These are phyloP conservation scores for Hippocampus kuda DNA, from an alignment of 2,797 vertebrate genomes.

Conservation along the genomic window DNA sequence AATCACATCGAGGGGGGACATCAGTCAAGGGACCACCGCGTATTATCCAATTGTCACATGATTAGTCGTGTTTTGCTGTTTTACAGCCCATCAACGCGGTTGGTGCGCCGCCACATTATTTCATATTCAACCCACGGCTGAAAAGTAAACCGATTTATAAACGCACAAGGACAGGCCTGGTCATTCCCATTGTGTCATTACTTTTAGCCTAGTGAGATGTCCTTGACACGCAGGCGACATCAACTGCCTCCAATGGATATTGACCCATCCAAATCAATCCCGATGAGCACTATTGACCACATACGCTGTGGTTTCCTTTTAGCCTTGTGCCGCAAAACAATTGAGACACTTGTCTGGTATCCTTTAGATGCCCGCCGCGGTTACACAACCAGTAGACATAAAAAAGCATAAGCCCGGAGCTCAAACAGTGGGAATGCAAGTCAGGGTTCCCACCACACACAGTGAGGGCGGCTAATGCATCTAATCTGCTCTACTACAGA, in stretches of 20 bases:
- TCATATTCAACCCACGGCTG: background rate
- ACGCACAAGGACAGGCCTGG: no score
- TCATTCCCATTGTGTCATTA: background rate
- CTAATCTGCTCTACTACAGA: slow-evolving; percentile 52
- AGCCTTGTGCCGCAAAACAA: background rate
- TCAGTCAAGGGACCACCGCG: background rate
- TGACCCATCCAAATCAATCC: slow-evolving; percentile 13
- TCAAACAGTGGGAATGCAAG: slow-evolving; percentile 29
- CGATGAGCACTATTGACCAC: background rate
- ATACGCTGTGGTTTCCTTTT: background rate
- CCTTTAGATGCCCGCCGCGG: slow-evolving; percentile 24
- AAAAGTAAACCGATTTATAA: no score
- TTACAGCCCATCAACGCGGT: background rate
- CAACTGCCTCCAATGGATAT: slow-evolving; percentile 31
- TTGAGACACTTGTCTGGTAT: background rate
- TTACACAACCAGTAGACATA: slow-evolving; percentile 27
- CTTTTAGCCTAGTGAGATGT: slow-evolving; percentile 8
- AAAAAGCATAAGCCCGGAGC: slow-evolving; percentile 18
- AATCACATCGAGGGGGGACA: no score
- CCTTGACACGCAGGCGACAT: slow-evolving; percentile 38
- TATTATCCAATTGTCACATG: background rate
- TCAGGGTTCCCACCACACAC: slow-evolving; percentile 38
- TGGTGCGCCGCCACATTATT: background rate
- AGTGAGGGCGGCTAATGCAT: slow-evolving; percentile 40
- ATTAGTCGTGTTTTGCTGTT: background rate